Base-by-base conservation (phyloP, 2,888 invertebrate genomes). In the Lampropteryx suffumata region DNA sequence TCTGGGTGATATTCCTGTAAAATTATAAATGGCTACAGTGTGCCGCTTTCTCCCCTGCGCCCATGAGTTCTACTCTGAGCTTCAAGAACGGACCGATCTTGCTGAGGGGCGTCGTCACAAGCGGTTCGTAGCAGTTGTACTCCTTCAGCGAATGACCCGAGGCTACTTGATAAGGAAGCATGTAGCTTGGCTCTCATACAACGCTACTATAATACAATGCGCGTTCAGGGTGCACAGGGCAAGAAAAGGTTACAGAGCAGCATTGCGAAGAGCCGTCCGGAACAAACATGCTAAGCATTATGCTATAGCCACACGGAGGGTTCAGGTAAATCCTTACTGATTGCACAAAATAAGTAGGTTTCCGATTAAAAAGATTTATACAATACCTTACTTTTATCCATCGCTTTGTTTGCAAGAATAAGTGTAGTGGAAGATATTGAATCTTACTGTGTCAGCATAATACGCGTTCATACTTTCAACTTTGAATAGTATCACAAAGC, bases 141-240 rank as follows among this genome's bases (percentile, higher is more conserved):
- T 82, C 0, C 62, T 90, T 24, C 84, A 84, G 36, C 79, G 82
- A 6, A 68, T 82, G 61, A 61, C 70, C 12, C 73, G 90, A 42
- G 85, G 83, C 0, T 76, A 82, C 53, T 62, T 87, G 41, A 83
- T 85, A 14, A 73, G 84, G 34, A 84, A 82, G 50, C 80, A 89
- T 50, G 53, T 90, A 8, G 75, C 76, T 1, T 82, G 83, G 84
- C 62, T 90, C 26, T 69, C 82, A 3, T 61, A 69, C 36, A 84
- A 88, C 41, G 88, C 88, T 2, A 76, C 53, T 1, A 82, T 59
- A 9, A 88, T 90, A 59, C 90, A 90, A 57, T 82, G 84, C 35
- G 86, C 86, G 0, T 87, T 79, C 50, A 80, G 87, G 63, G 41
- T 71, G 7, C 78, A 86, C 29, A 53, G 50, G 55, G 86, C 87